Evolutionary conservation across 2,113 vertebrate genomes (phyloP), one percentile per base, ranked within the genome.

Genomic region (Calonectris borealis): DNA sequence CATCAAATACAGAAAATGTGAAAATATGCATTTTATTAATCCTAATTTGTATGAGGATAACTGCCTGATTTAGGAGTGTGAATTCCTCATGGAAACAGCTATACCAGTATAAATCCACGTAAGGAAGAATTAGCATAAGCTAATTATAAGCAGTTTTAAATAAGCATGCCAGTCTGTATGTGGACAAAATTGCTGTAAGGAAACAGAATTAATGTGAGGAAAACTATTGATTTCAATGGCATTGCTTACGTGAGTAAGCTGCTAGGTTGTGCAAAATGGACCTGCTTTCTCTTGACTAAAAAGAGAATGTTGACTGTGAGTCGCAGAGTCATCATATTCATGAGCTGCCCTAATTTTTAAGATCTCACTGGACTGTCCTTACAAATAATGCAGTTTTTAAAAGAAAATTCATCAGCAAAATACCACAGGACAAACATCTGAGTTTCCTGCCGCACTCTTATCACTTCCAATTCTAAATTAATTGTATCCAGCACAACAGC

Each of bases 81-180:
- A 68, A 84, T 79, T 87, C 26, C 32, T 93, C 11, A 4, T 13
- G 8, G 32, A 78, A 87, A 66, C 4, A 89, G 9, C 55, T 62
- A 16, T 36, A 36, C 5, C 1, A 0, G 27, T 58, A 44, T n/a
- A 73, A 83, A 81, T 40, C 25, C 51, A 68, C 2, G 0, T 32
- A 73, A 79, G 26, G 48, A 90, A 87, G 46, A 85, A 73, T 38
- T 71, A 87, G 13, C 32, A 75, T 51, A 76, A 76, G 31, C 46
- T 46, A 46, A 7, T 8, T 24, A 55, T 32, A 79, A 71, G 24
- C 25, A 26, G 17, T 68, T 94, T 91, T 64, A 64, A 94, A 82
- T 42, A 75, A 87, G 20, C 38, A 78, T 29, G 26, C 4, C 48
- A 75, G 27, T 78, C 51, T 86, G 89, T 42, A 48, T 0, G 0